Conservation (phyloP, 1,140 invertebrate genomes). For the Hycleus phaleratus region DNA sequence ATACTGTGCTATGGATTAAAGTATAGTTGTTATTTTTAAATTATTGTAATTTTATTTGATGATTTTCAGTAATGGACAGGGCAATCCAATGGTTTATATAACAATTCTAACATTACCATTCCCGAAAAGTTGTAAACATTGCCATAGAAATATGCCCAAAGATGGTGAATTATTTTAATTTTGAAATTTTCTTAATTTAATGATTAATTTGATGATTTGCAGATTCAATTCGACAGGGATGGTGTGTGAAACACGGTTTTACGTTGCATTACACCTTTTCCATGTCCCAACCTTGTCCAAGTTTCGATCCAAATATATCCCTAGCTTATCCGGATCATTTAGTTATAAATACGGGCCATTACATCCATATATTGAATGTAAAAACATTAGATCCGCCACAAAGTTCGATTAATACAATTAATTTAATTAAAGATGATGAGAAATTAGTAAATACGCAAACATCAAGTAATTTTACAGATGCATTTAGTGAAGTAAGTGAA, state of each 20-base stretch:
- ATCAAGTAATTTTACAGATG: conserved; percentile 21
- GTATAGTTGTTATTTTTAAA: conserved; percentile 26
- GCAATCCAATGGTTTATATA: conserved; percentile 30
- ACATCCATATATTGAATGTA: conserved; percentile 38
- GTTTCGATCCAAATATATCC: conserved; percentile 35
- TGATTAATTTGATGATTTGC: conserved; percentile 18
- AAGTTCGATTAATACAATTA: conserved; percentile 5
- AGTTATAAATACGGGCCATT: conserved; percentile 40
- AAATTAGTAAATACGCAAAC: conserved; percentile 12
- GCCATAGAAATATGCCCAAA: conserved; percentile 15
- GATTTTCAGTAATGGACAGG: conserved; percentile 20
- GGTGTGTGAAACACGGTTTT: conserved; percentile 39
- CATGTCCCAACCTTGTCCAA: conserved; percentile 32
- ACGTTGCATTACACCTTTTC: conserved; percentile 38
- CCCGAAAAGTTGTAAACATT: conserved; percentile 35
- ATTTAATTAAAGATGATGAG: conserved; percentile 25
- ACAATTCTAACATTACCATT: conserved; percentile 38
- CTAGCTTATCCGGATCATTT: conserved; percentile 38
- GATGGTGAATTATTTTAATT: neutral
- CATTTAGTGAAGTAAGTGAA: conserved; percentile 37
- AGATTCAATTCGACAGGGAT: conserved; percentile 31
- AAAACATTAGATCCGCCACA: conserved; percentile 24
- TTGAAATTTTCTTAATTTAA: neutral
- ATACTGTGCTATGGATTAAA: conserved; percentile 38
- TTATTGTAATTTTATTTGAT: conserved; percentile 19